Evolutionary conservation across 2,888 invertebrate species (phyloP), one percentile per base, ranked within the genome.

Genomic region (Macrophya alboannulata): DNA sequence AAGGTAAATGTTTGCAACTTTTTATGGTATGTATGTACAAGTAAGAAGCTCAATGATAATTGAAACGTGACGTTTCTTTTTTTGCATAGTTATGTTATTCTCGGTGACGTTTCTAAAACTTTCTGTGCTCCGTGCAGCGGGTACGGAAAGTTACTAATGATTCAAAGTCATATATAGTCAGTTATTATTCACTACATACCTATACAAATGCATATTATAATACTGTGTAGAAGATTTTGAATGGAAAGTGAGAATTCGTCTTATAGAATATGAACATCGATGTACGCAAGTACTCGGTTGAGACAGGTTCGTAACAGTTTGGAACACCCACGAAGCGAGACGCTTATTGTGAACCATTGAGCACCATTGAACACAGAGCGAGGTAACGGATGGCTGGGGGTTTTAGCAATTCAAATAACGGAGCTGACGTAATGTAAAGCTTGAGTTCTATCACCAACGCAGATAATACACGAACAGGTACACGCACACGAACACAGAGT

Each of bases 371-470:
- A 45, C 45, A 65, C 81, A 40, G 55, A 55, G 62, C 21, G 81
- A 81, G 62, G 62, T 43, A 62, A 81, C 62, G 65, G 65, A 81
- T 65, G 62, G 81, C 62, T 43, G 8, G 81, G 81, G 81, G 25
- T 40, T 81, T 81, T 81, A 81, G 81, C 81, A 81, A 81, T 81
- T 81, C 81, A 81, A 81, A 81, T 81, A 59, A 74, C 45, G 45
- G 45, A 74, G 43, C 68, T 68, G 68, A 68, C 68, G 68, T 37
- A 68, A 68, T 68, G 68, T 25, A 37, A 68, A 68, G 37, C 68
- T 68, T 68, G 31, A 68, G 72, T 68, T 37, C 25, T 37, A 37
- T 4, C 68, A 25, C 68, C 17, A 1, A 62, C 62, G 10, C 62
- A 62, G 10, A 62, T 31, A 21, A 62, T 25, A 62, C 62, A 0